Percentiles rank a stretch among this genome's conserved stretches.
These are phyloP conservation scores for Cairina moschata DNA, from an alignment of 2,113 vertebrate species.

Conservation along the genomic window DNA sequence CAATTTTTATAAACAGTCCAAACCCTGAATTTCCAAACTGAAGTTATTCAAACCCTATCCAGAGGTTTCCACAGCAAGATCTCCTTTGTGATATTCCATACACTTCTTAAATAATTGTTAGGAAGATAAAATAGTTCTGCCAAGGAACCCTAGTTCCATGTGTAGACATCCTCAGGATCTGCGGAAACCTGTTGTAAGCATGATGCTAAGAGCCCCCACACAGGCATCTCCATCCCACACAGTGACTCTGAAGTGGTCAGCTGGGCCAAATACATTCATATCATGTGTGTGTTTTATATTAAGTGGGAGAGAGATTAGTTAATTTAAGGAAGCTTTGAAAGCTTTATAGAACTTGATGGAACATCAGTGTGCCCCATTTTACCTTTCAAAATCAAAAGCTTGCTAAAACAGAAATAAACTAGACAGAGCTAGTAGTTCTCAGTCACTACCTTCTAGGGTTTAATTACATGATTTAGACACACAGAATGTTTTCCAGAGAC, in stretches of 20 bases:
- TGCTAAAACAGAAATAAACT: conserved; percentile 11
- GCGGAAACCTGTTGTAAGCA: not conserved
- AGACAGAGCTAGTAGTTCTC: not conserved
- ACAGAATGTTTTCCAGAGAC: conserved; percentile 2
- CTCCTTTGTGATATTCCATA: not conserved
- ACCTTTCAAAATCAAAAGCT: not conserved
- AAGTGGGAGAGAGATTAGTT: conserved; percentile 30
- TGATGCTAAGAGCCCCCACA: not conserved
- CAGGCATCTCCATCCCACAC: conserved; percentile 22
- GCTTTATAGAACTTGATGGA: not conserved
- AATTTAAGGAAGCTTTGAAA: conserved; percentile 33
- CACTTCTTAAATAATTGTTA: not conserved
- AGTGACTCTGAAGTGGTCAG: conserved; percentile 53
- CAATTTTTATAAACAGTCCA: not conserved
- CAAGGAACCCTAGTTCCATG: not conserved
- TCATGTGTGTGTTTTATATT: not conserved
- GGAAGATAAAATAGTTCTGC: not conserved
- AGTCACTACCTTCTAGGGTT: not conserved
- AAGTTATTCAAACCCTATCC: not conserved
- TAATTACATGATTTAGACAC: conserved; percentile 51
- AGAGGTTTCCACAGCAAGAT: not conserved
- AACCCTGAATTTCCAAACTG: not conserved
- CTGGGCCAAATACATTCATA: not conserved
- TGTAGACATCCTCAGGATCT: conserved; percentile 1
- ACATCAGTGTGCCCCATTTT: not conserved